Conservation (phyloP, 1,140 invertebrate genomes). For the Matsumurasca onukii region DNA sequence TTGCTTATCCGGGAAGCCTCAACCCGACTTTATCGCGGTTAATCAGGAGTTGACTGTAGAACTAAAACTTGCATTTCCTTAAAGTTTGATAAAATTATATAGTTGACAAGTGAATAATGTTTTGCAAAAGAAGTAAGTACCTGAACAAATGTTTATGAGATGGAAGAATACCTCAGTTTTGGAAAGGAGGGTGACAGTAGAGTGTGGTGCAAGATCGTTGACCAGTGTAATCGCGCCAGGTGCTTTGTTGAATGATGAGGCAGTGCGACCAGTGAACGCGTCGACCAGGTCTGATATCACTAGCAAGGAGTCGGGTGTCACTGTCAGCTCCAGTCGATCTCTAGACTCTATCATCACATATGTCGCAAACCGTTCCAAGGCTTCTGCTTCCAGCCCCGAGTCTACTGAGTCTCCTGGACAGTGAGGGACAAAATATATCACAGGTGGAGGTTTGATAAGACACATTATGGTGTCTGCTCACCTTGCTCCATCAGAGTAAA, state of each 20-base stretch:
- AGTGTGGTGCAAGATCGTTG: conserved; percentile 41
- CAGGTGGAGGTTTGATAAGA: neutral
- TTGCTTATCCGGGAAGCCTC: no score
- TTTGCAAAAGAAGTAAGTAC: no score
- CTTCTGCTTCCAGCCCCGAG: conserved; percentile 53
- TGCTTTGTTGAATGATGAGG: neutral
- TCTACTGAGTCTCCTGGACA: conserved; percentile 46
- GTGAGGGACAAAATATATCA: no score
- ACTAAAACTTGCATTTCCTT: no score
- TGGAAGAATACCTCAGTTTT: conserved; percentile 39
- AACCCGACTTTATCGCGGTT: no score
- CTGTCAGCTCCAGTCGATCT: conserved; percentile 66
- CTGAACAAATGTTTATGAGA: neutral
- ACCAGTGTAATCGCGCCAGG: conserved; percentile 32
- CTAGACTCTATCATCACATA: conserved; percentile 68
- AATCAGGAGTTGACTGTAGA: no score
- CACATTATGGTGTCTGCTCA: no score
- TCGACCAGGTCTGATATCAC: conserved; percentile 59
- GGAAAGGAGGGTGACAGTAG: conserved; percentile 38
- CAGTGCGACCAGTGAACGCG: conserved; percentile 46
- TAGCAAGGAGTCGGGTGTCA: conserved; percentile 62
- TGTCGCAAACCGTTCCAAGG: conserved; percentile 54
- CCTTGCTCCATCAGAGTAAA: no score
- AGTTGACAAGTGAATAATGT: no score
- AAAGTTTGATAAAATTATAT: no score